phyloP scores from a whole-genome alignment of 2,888 invertebrate genomes.

The Druceiella hillmani region DNA sequence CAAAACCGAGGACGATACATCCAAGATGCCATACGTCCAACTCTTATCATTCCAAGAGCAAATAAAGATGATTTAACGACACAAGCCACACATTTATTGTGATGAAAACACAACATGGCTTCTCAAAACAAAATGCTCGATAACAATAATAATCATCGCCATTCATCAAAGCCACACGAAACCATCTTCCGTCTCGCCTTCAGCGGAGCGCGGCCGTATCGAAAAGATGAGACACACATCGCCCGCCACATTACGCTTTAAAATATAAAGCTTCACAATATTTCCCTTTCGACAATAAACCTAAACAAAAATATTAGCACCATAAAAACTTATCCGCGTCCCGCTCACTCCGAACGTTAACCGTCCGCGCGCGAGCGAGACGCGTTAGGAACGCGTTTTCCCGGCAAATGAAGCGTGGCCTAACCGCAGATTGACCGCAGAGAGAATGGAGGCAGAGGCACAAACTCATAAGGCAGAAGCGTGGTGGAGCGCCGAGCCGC shows the following conservation, averaged over 20 bases:
- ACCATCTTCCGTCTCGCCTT: slow-evolving; percentile 8
- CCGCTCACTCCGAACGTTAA: slow-evolving; percentile 30
- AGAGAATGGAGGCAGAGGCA: slow-evolving; percentile 50
- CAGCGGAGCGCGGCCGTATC: slow-evolving; percentile 1
- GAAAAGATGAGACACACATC: neutral
- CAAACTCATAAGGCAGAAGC: slow-evolving; percentile 42
- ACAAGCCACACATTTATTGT: no score
- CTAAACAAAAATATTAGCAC: slow-evolving; percentile 49
- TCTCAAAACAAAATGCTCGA: no score
- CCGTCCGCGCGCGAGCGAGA: slow-evolving; percentile 32
- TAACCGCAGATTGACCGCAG: slow-evolving; percentile 56
- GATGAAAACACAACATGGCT: no score
- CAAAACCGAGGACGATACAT: no score
- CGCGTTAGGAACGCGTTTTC: slow-evolving; percentile 42
- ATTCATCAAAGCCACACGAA: no score
- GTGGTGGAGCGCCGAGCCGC: slow-evolving; percentile 40
- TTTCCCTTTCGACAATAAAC: slow-evolving; percentile 47
- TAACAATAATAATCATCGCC: no score
- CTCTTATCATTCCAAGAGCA: no score
- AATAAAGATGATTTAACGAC: no score
- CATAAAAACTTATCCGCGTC: slow-evolving; percentile 42
- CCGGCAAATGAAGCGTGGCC: slow-evolving; percentile 54
- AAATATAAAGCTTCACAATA: slow-evolving; percentile 48
- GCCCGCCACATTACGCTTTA: slow-evolving; percentile 23
- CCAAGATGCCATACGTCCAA: no score